Evolutionary conservation across 2,797 vertebrate genomes (phyloP), one percentile per base, ranked within the genome.

Genomic region (Oreochromis mossambicus): DNA sequence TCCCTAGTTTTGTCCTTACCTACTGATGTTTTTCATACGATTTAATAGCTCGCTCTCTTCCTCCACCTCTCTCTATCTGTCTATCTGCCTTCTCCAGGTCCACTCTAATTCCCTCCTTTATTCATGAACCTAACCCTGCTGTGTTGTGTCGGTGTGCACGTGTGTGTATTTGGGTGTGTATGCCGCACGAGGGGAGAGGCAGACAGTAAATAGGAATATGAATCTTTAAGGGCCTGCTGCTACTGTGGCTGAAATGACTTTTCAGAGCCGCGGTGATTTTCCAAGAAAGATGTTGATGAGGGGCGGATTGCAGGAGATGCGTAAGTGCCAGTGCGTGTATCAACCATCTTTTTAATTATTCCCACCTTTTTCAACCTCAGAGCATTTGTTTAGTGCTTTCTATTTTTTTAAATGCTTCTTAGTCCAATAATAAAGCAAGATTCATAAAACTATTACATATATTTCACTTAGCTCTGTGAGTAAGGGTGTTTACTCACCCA

Each of bases 141-240:
- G 94, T 92, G 87, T 85, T 88, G 90, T 83, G 77, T 87, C 89
- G 84, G 80, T 86, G 81, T 81, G 41, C 78, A 41, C 56, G 26
- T 51, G 81, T 66, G 85, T 77, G 61, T 78, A 78, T 26, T 77
- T 75, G 32, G 63, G 46, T 36, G 81, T 51, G 81, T 32, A 8
- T 36, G 46, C 78, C 10, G 68, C 38, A 77, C 14, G 43, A 79
- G 61, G 88, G 87, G 83, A 91, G 85, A 90, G 83, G 94, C 91
- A 95, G 93, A 94, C 93, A 95, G 94, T 94, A 96, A 95, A 95
- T 95, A 94, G 94, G 92, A 95, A 96, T 96, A 95, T 95, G 94
- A 96, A 96, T 96, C 94, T 95, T 96, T 95, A 95, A 95, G 94
- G 91, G 91, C 90, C 92, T 93, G 91, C 92, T 95, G 95, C 88